These are phyloP conservation scores for Drosophila engyochracea DNA, from an alignment of 2,888 invertebrate species.

Conservation along the genomic window DNA sequence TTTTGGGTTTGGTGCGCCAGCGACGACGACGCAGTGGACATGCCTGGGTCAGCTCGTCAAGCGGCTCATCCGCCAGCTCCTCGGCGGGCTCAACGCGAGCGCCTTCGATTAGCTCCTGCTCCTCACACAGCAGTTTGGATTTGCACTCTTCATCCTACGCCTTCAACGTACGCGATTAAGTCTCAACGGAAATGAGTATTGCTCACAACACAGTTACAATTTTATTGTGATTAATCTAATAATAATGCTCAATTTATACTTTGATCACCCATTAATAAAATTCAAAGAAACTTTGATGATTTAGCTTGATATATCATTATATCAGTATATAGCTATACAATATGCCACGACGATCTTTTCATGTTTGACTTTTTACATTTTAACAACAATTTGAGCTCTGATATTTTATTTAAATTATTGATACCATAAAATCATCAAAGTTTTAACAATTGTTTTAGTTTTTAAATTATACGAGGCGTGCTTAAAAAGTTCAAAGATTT, in stretches of 20 bases:
- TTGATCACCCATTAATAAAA: slow-evolving; percentile 38
- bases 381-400: neutral
- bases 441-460: neutral
- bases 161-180: slow-evolving; percentile 58
- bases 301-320: neutral
- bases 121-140: slow-evolving; percentile 69
- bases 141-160: slow-evolving; percentile 54
- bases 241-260: slow-evolving; percentile 18
- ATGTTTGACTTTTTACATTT: neutral
- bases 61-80: slow-evolving; percentile 63
- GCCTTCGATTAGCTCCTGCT: slow-evolving; percentile 69
- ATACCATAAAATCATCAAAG: slow-evolving; percentile 5
- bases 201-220: slow-evolving; percentile 36
- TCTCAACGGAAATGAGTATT: neutral
- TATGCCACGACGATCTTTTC: neutral
- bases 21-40: slow-evolving; percentile 61
- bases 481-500: neutral
- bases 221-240: slow-evolving; percentile 52
- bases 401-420: neutral
- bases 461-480: neutral
- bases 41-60: slow-evolving; percentile 74
- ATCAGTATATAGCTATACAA: neutral
- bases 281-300: slow-evolving; percentile 6
- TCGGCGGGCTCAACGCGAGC: slow-evolving; percentile 71
- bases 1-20: slow-evolving; percentile 75